These are phyloP conservation scores for Branchipolynoe longqiensis DNA, from an alignment of 2,888 invertebrate species.

Conservation along the genomic window DNA sequence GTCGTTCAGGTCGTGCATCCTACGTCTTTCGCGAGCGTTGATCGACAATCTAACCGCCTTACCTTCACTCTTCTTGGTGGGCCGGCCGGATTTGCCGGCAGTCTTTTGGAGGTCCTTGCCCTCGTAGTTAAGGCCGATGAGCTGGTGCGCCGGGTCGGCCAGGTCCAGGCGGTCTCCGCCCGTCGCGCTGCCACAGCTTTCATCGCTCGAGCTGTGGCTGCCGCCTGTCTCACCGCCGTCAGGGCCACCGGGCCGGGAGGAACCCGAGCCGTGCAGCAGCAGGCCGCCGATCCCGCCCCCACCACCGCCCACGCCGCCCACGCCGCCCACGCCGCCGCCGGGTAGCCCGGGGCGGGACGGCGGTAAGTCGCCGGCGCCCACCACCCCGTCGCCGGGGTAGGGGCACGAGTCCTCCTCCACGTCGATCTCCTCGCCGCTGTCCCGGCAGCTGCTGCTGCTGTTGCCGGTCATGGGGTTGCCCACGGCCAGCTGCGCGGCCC, in stretches of 20 bases:
- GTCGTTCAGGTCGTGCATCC: slow-evolving; percentile 83
- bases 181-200: slow-evolving; percentile 36
- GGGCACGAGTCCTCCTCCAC: slow-evolving; percentile 51
- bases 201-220: slow-evolving; percentile 42
- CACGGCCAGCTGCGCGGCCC: background rate
- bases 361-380: background rate
- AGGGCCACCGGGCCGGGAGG: background rate
- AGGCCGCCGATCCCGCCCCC: background rate
- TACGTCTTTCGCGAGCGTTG: slow-evolving; percentile 82
- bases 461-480: background rate
- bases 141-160: background rate
- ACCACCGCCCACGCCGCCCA: too few species aligned
- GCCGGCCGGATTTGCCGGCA: slow-evolving; percentile 23
- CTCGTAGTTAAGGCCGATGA: slow-evolving; percentile 49
- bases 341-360: background rate
- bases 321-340: background rate
- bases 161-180: slow-evolving; percentile 24
- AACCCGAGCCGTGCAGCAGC: background rate
- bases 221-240: slow-evolving; percentile 3
- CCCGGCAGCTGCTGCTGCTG: slow-evolving; percentile 1
- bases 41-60: slow-evolving; percentile 76
- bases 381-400: slow-evolving; percentile 12
- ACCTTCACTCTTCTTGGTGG: slow-evolving; percentile 14
- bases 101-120: slow-evolving; percentile 34
- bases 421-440: slow-evolving; percentile 39